Base-by-base conservation (phyloP, 2,113 vertebrate species). In the Calyptommatus sinebrachiatus region DNA sequence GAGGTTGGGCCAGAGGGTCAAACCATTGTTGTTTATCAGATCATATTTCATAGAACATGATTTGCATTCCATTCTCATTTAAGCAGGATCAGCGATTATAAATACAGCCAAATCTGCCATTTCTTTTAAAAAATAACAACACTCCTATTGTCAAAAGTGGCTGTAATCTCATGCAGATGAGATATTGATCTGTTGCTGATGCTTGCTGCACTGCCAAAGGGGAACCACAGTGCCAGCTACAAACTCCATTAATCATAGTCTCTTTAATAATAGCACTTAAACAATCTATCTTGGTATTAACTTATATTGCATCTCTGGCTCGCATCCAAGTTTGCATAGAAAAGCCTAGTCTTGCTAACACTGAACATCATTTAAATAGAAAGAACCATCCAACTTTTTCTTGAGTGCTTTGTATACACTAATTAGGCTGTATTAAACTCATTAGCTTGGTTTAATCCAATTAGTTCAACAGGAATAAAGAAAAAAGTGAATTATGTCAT, bases 131-230 rank as follows among this genome's bases (percentile, higher is more conserved):
- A 57, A 80, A 31, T 41, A 78, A 72, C 28, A 74, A 81, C 48
- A 68, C 5, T 73, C 31, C 50, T 86, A n/a, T 88, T 92, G 85
- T 93, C 85, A 90, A 83, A 92, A 92, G 41, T 87, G 85, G 29
- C 81, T 92, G 67, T 90, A 93, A 92, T 90, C 89, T 92, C 86
- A 93, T 92, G 89, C 88, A 94, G 86, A 91, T 91, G 84, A 69
- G 72, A 88, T 93, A 92, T 94, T 94, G 91, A 94, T 94, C 88
- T 91, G 86, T 89, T 92, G 79, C 76, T 76, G 69, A 89, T 91
- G 81, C 89, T 92, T 88, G 66, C 87, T 61, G 77, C 86, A 78
- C 83, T 90, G 87, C 77, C 89, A 92, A 92, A 89, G 83, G 80
- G 79, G 86, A 92, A 92, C 87, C 88, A 88, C 73, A 82, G 91